Percentiles rank a stretch among this genome's conserved stretches.
Conservation (phyloP, 2,888 invertebrate genomes). For the Stratiomys singularior region DNA sequence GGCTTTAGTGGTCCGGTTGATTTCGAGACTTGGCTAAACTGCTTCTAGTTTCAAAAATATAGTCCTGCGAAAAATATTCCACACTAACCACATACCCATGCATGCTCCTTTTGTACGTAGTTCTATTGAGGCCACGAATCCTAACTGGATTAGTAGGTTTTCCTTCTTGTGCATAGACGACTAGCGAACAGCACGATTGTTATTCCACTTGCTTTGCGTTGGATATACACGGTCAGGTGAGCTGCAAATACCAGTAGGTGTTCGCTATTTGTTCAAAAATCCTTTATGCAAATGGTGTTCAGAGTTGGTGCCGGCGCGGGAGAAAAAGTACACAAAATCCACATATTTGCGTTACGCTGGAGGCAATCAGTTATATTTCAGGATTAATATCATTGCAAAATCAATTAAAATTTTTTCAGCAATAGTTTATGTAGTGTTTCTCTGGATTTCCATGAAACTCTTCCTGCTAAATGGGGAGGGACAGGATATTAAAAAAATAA, state of each 20-base stretch:
- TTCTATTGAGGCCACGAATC: slow-evolving; percentile 9
- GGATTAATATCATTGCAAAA: not conserved
- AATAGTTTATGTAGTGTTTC: too few species aligned
- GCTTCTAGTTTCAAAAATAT: slow-evolving; percentile 17
- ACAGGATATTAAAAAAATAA: too few species aligned
- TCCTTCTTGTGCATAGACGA: not conserved
- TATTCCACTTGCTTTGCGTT: not conserved
- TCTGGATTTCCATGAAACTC: too few species aligned
- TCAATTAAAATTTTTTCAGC: not conserved
- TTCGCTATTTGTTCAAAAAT: not conserved
- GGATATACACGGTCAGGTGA: not conserved
- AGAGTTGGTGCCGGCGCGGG: not conserved
- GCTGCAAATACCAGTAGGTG: not conserved
- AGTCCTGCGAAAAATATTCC: slow-evolving; percentile 9
- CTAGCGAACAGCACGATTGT: not conserved
- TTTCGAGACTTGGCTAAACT: slow-evolving; percentile 17
- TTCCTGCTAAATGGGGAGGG: too few species aligned
- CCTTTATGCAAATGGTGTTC: not conserved
- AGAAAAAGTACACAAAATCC: not conserved
- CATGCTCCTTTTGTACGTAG: not conserved
- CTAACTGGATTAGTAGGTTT: slow-evolving; percentile 26
- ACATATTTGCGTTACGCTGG: too few species aligned
- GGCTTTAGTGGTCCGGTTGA: slow-evolving; percentile 3
- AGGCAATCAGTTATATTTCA: not conserved
- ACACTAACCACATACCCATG: slow-evolving; percentile 9